Evolutionary conservation across 2,888 invertebrate genomes (phyloP).

Genomic region (Hesperia comma): DNA sequence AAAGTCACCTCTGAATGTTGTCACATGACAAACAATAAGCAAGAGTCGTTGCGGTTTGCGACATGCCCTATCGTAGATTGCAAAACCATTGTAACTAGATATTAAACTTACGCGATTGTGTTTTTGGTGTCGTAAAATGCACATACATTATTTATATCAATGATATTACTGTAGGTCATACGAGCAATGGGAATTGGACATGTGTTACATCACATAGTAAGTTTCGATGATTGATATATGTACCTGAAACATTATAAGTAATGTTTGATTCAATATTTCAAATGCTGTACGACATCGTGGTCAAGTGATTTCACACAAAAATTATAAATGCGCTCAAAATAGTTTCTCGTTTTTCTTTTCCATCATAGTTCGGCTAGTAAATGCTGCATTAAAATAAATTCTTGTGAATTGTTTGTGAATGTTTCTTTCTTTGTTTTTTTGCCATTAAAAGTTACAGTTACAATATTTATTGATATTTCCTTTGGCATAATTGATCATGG

Average conservation of each 20-base stretch:
- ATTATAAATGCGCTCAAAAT: too few species aligned
- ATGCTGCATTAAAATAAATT: not conserved
- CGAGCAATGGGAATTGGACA: not conserved
- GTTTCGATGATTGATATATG: too few species aligned
- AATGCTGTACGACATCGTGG: too few species aligned
- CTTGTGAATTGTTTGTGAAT: conserved; percentile 7
- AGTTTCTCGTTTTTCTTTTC: too few species aligned
- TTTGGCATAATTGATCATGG: conserved; percentile 31
- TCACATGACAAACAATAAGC: conserved; percentile 65
- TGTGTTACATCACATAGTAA: not conserved
- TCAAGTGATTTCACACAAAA: too few species aligned
- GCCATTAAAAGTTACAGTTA: not conserved
- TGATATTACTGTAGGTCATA: conserved; percentile 6
- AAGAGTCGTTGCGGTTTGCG: conserved; percentile 65
- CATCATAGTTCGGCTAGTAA: too few species aligned
- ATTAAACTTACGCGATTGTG: conserved; percentile 52
- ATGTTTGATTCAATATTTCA: too few species aligned
- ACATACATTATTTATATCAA: conserved; percentile 40
- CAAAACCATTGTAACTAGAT: conserved; percentile 55
- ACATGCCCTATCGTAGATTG: conserved; percentile 57
- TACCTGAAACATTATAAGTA: too few species aligned
- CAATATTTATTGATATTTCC: conserved; percentile 39
- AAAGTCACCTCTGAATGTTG: conserved; percentile 48
- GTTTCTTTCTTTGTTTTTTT: too few species aligned
- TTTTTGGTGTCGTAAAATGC: conserved; percentile 46